Base-by-base conservation (phyloP, 2,888 invertebrate genomes). In the Caenorhabditis macrosperma region DNA sequence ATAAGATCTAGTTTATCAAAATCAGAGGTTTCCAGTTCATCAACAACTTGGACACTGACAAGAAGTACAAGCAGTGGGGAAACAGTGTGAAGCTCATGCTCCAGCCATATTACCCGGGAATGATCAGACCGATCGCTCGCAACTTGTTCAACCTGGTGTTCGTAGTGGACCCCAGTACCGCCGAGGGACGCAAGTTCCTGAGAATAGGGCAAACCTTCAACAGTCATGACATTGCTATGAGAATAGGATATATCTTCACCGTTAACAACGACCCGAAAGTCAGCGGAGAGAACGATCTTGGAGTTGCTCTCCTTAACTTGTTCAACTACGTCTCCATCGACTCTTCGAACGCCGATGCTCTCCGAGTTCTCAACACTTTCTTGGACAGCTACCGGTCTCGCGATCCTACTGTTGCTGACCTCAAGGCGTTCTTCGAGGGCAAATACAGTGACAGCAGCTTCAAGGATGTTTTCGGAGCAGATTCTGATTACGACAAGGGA, bases 71-170 rank as follows among this genome's bases (percentile, higher is more conserved):
- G 30, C 93, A 95, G 69, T 99, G 97, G 98, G 95, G 96, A 0
- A 93, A 94, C 0, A 95, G 95, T 41, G 93, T 95, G 66, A 95
- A 95, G 92, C 96, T 97, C 88, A 92, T 99, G 81, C 92, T 99
- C 81, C 93, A 97, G 78, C 97, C 98, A n/a, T 96, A 96, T 0
- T 99, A 96, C 90, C 97, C 97, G 0, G 98, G 98, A 68, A 97
- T 98, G 96, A 92, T 99, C 78, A 93, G 98, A 82, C 92, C 92
- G 64, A 91, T 93, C 48, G 91, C 92, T 35, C 91, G 92, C 79
- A 93, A 93, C 85, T 84, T 91, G 64, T 90, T 89, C 82, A 95
- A 90, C 93, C 95, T 86, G 93, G 95, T 75, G 94, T 93, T 97
- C 75, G 93, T 97, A 28, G 93, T 96, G 41, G 95, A 98, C 92